Percentiles rank a stretch among this genome's conserved stretches.
These are phyloP conservation scores for Lineus longissimus DNA, from an alignment of 1,140 invertebrate genomes.

Conservation along the genomic window DNA sequence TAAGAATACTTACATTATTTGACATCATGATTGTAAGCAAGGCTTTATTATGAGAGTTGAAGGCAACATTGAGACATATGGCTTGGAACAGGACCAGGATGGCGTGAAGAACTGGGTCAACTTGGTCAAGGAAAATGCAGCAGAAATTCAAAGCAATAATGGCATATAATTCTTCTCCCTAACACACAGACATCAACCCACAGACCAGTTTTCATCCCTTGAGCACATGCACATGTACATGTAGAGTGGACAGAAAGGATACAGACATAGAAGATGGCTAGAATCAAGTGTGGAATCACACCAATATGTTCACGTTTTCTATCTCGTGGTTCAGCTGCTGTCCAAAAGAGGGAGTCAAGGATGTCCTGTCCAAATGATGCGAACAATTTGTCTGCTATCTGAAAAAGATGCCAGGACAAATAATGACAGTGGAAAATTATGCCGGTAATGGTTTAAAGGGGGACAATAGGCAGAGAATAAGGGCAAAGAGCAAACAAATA, in stretches of 20 bases:
- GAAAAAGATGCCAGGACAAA: constrained; percentile 15
- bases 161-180: neutral
- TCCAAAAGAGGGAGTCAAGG: constrained; percentile 96
- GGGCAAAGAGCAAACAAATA: too few relatives aligned
- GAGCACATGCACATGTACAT: neutral
- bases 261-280: constrained; percentile 90
- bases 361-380: constrained; percentile 98
- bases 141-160: neutral
- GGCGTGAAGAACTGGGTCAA: constrained; percentile 75
- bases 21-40: constrained; percentile 99
- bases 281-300: constrained; percentile 79
- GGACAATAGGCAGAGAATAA: too few relatives aligned
- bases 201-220: neutral
- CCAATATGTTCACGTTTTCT: constrained; percentile 78
- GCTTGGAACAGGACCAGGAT: constrained; percentile 84
- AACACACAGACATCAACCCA: neutral
- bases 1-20: constrained; percentile 97
- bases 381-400: constrained; percentile 86
- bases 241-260: constrained; percentile 66
- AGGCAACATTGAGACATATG: constrained; percentile 95
- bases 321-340: constrained; percentile 85
- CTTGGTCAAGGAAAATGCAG: constrained; percentile 52
- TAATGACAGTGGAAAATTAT: too few relatives aligned
- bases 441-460: too few relatives aligned
- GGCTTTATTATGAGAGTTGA: constrained; percentile 98